phyloP scores from a whole-genome alignment of 2,113 vertebrate species.

The Myrmophylax atrothorax region DNA sequence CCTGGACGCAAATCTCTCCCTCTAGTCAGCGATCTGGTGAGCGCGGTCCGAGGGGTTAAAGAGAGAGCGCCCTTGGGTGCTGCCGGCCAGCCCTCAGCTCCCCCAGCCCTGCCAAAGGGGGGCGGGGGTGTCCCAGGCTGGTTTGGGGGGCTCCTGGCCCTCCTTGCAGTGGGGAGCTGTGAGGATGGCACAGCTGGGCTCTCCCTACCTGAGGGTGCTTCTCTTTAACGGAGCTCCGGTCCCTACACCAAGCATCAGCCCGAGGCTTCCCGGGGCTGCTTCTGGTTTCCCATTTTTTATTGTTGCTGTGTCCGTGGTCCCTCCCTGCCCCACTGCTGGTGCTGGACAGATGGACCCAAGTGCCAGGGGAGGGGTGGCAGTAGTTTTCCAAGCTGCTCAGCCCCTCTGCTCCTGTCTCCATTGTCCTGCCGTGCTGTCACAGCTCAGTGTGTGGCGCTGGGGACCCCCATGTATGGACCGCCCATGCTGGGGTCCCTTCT shows the following conservation, averaged over 20 bases:
- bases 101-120: not conserved
- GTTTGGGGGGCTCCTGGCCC: not conserved
- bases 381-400: not conserved
- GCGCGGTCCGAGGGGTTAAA: constrained; percentile 57
- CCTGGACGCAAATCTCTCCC: constrained; percentile 79
- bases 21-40: constrained; percentile 78
- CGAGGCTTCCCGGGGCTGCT: not conserved
- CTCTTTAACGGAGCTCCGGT: constrained; percentile 40
- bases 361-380: not conserved
- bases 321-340: not conserved
- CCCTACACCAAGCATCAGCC: constrained; percentile 35
- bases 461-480: not conserved
- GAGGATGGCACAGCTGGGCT: not conserved
- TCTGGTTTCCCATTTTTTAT: not conserved
- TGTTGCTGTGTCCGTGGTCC: not conserved
- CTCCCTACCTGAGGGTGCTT: constrained; percentile 10
- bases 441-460: not conserved
- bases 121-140: not conserved
- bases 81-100: not conserved
- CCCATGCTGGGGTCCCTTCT: not conserved
- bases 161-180: not conserved
- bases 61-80: constrained; percentile 42
- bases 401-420: not conserved
- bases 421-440: rapidly evolving
- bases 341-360: not conserved